A percentile compares a stretch with the other conserved stretches of the same genome.
phyloP scores from a whole-genome alignment of 1,140 invertebrate species.

The Zaprionus vittiger region DNA sequence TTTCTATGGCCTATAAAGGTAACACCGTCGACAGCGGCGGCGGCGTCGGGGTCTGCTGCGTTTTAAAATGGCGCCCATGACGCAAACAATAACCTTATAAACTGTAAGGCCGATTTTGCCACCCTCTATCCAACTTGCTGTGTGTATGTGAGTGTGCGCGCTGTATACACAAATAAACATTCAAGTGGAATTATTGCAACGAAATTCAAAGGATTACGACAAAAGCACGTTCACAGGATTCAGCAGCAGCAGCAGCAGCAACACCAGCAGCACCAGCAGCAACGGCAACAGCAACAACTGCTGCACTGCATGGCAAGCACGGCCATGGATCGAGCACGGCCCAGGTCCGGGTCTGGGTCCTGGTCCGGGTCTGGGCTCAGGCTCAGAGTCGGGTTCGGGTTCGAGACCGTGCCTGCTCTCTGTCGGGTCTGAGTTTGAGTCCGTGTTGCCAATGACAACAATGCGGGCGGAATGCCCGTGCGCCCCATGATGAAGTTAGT shows the following conservation, averaged over 20 bases:
- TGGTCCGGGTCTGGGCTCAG: background rate
- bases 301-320: slow-evolving; percentile 69
- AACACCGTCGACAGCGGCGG: slow-evolving; percentile 10
- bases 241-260: slow-evolving; percentile 42
- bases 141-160: slow-evolving; percentile 50
- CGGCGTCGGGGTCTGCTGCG: slow-evolving; percentile 35
- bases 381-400: background rate
- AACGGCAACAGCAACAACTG: slow-evolving; percentile 47
- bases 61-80: slow-evolving; percentile 77
- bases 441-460: slow-evolving; percentile 78
- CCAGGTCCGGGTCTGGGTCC: slow-evolving; percentile 18
- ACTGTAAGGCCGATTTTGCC: slow-evolving; percentile 55
- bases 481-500: slow-evolving; percentile 54
- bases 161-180: slow-evolving; percentile 83
- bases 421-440: slow-evolving; percentile 36
- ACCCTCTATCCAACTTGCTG: slow-evolving; percentile 4
- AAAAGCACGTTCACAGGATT: slow-evolving; percentile 84
- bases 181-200: slow-evolving; percentile 84
- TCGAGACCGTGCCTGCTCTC: slow-evolving; percentile 30
- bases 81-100: slow-evolving; percentile 83
- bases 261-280: slow-evolving; percentile 27
- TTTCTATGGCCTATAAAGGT: slow-evolving; percentile 50
- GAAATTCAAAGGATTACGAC: slow-evolving; percentile 84
- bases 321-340: slow-evolving; percentile 62
- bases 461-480: slow-evolving; percentile 62